Base-by-base conservation (phyloP, 2,888 invertebrate species). In the Hecatera dysodea region DNA sequence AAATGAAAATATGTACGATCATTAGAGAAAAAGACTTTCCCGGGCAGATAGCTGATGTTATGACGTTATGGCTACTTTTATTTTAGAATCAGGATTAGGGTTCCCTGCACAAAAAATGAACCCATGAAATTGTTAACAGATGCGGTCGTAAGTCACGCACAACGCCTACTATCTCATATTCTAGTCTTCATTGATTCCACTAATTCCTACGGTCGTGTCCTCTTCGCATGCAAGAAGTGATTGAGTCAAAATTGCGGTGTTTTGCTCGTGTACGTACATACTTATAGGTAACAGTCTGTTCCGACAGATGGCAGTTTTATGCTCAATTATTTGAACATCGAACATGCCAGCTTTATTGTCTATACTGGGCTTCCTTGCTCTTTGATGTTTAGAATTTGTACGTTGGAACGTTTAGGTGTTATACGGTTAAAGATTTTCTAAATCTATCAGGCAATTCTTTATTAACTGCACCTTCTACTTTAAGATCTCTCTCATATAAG, bases 291-390 rank as follows among this genome's bases (percentile, higher is more conserved):
- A 64, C 60, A 59, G 74, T 59, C 44, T 55, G 36, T 19, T 44
- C 57, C 67, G 76, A 73, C 80, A 73, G 57, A 79, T 79, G 53
- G 48, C 11, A 66, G 6, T 39, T 62, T 67, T 39, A 62, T 67
- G 80, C 67, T 73, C 80, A 67, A 77, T 77, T 79, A 77, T 79
- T 73, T 79, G 62, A 44, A 19, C 76, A 79, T 77, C 62, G 59
- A 67, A 66, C 67, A 59, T 44, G 48, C 63, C 80, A 46, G 22
- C 29, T 50, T 61, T 61, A 73, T 57, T 39, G 22, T 50, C 42
- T 29, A 27, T 44, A 55, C 50, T 53, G 27, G 22, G 42, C 63
- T 73, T 79, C 57, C 74, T 73, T 62, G 12, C 22, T 63, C 62
- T 79, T 76, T 79, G 48, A 79, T 79, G 61, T 53, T 59, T 44